Conservation (phyloP, 2,797 vertebrate genomes). For the Chaetodon trifasciatus region DNA sequence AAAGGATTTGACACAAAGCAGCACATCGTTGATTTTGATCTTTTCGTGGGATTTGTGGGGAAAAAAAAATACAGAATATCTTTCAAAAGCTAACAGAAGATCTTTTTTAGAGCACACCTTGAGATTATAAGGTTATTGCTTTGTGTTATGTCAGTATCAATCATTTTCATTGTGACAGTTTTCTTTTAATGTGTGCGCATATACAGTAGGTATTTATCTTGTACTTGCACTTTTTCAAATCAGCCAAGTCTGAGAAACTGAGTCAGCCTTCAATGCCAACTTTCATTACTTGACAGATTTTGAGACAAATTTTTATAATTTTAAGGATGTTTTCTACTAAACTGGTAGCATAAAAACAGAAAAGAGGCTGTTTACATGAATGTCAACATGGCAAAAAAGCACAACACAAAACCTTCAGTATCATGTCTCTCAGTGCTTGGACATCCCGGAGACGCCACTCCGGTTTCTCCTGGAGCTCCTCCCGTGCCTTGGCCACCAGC, state of each 20-base stretch:
- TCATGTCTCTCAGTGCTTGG: conserved; percentile 97
- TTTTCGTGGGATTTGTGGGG: neutral
- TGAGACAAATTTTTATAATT: neutral
- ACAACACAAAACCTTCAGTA: conserved; percentile 82
- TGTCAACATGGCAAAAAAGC: neutral
- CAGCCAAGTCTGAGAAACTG: neutral
- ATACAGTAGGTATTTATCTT: neutral
- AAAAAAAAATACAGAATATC: neutral
- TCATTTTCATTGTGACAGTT: neutral
- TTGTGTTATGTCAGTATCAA: neutral
- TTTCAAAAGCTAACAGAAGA: neutral
- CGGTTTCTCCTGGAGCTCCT: conserved; percentile 98
- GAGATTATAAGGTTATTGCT: neutral
- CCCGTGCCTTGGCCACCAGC: conserved; percentile 94
- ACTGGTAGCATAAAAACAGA: neutral
- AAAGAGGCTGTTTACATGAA: neutral
- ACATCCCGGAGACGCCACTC: conserved; percentile 97
- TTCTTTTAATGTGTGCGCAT: too few species aligned
- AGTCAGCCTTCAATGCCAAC: neutral
- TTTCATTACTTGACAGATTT: neutral
- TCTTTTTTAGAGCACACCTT: neutral
- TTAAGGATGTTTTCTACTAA: neutral
- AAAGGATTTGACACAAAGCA: too few species aligned
- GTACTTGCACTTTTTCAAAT: neutral
- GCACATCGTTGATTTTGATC: neutral